These are phyloP conservation scores for Eurypyga helias DNA, from an alignment of 2,113 vertebrate species.

Conservation along the genomic window DNA sequence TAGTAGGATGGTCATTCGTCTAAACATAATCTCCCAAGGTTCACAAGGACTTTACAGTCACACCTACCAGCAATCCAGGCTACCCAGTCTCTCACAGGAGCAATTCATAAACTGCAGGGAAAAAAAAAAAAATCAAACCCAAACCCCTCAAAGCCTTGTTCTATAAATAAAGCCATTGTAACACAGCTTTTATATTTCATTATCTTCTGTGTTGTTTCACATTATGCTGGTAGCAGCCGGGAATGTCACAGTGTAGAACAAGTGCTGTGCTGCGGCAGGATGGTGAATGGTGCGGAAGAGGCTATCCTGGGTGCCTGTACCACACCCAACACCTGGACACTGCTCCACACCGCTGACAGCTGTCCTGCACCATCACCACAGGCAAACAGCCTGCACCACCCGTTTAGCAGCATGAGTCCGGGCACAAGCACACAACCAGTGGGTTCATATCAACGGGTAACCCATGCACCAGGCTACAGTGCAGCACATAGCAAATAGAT, in stretches of 20 bases:
- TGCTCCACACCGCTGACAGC: neutral
- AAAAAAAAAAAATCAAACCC: neutral
- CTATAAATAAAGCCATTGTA: conserved; percentile 39
- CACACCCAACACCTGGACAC: neutral
- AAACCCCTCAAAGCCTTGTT: neutral
- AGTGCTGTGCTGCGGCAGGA: neutral
- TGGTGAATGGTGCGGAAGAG: fast-evolving
- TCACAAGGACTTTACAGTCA: neutral
- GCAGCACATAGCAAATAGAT: neutral
- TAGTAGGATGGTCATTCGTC: conserved; percentile 4
- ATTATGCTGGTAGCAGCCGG: neutral
- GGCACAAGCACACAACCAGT: neutral
- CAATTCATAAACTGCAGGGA: neutral
- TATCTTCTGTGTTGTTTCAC: neutral
- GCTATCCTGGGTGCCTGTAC: neutral
- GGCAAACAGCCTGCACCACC: neutral
- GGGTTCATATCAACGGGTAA: neutral
- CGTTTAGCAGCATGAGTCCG: neutral
- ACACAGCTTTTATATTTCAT: neutral
- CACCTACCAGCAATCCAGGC: neutral
- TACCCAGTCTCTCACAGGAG: neutral
- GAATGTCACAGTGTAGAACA: neutral
- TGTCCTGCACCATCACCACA: fast-evolving
- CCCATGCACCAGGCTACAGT: neutral
- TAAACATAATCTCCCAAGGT: neutral